Conservation (phyloP, 2,113 vertebrate species). For the Planiliza haematocheilus region DNA sequence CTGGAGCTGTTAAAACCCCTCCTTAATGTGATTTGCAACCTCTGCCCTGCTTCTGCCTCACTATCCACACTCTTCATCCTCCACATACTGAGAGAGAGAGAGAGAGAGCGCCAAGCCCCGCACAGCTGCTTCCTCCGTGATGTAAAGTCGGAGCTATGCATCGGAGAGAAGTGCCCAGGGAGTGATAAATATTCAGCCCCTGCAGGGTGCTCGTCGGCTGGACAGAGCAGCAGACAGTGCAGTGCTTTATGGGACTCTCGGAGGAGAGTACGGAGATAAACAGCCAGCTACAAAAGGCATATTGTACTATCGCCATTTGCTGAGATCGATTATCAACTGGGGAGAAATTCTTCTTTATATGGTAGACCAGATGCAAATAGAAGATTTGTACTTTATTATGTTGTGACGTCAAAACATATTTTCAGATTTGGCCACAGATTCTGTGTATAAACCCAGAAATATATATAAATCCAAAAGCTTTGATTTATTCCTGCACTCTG, state of each 20-base stretch:
- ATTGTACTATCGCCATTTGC: conserved; percentile 47
- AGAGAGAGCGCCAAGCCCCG: conserved; percentile 58
- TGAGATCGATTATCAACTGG: conserved; percentile 44
- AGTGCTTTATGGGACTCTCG: conserved; percentile 57
- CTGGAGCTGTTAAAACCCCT: conserved; percentile 49
- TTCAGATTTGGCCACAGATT: conserved; percentile 7
- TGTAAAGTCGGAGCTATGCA: conserved; percentile 80
- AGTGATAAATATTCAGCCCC: conserved; percentile 67
- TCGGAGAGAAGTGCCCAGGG: conserved; percentile 52
- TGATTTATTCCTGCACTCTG: conserved; percentile 3
- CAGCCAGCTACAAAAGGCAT: conserved; percentile 42
- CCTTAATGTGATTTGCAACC: conserved; percentile 73
- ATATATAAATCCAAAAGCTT: neutral
- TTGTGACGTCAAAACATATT: neutral
- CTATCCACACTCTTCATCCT: conserved; percentile 51
- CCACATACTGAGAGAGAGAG: conserved; percentile 47
- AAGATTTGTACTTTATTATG: conserved; percentile 10
- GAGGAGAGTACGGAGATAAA: conserved; percentile 43
- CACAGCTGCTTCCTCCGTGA: conserved; percentile 85
- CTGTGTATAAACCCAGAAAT: conserved; percentile 5
- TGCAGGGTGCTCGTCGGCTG: conserved; percentile 60
- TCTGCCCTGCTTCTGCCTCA: conserved; percentile 29
- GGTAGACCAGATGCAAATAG: conserved; percentile 28
- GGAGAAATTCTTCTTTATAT: conserved; percentile 40
- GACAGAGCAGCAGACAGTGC: conserved; percentile 44